Base-by-base conservation (phyloP, 1,140 invertebrate species). In the Caerostris extrusa region DNA sequence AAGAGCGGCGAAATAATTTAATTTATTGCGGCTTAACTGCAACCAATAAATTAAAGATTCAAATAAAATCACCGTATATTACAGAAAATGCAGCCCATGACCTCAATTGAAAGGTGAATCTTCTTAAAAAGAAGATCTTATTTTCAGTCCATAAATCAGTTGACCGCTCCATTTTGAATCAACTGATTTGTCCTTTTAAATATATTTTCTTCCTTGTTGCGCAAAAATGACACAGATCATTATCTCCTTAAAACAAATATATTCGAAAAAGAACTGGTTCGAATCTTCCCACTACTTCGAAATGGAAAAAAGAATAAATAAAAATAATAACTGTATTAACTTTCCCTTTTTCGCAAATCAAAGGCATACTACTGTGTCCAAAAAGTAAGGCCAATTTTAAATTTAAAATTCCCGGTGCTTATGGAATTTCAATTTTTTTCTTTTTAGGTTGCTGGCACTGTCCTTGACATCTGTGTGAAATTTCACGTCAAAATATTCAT, bases 151-250 rank as follows among this genome's bases (percentile, higher is more conserved):
- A 53, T 77, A 77, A 77, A 77, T 77, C 71, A 34, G 71, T 53
- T 50, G 71, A 8, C 12, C 53, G 71, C 53, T 77, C 71, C 71
- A 77, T 77, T 53, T 77, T 50, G 34, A 7, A 50, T 77, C 12
- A 77, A 77, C 34, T 77, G 71, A 77, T 77, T 77, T 7, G 71
- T 34, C 71, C 71, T 77, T 77, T 77, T 12, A 77, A 77, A 77
- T 77, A 50, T 77, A 12, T 53, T 8, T 17, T 12, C 34, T 7
- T 53, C 53, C 71, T 0, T 3, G 12, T 34, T 64, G 61, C 17
- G 61, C 34, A 34, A 14, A 1, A 14, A 17, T 64, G 61, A 64
- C 10, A 17, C 12, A 64, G 61, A 14, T 64, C 34, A 34, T 34
- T 34, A 34, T 34, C 34, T 34, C 34, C 34, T 34, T 34, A 34